These are phyloP conservation scores for Nemotelus pantherinus DNA, from an alignment of 2,888 invertebrate genomes.

Conservation along the genomic window DNA sequence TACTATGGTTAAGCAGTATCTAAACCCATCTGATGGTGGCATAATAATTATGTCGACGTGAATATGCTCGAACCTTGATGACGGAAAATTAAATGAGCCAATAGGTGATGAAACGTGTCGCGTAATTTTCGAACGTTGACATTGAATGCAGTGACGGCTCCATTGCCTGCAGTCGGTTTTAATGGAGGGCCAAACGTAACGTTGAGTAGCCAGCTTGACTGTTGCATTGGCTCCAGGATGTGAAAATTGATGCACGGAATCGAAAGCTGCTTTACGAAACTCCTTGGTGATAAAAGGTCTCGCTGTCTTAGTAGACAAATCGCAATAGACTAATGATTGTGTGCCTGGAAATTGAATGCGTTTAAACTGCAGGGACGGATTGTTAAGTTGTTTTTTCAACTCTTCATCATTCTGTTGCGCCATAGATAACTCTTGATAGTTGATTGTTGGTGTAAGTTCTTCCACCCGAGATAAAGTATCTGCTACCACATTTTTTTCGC, in stretches of 20 bases:
- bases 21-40: no score
- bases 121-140: not conserved
- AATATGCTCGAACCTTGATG: not conserved
- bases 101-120: not conserved
- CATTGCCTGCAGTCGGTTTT: not conserved
- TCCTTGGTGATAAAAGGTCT: not conserved
- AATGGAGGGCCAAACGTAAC: not conserved
- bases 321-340: not conserved
- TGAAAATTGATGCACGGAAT: conserved; percentile 6
- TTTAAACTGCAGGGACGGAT: no score
- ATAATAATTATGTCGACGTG: not conserved
- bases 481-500: no score
- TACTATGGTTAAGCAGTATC: no score
- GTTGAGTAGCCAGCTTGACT: conserved; percentile 1
- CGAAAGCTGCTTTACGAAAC: not conserved
- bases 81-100: not conserved
- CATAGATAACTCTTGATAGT: no score
- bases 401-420: no score
- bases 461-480: no score
- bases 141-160: not conserved
- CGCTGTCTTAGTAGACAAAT: not conserved
- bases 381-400: no score
- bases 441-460: no score
- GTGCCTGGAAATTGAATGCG: no score
- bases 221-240: not conserved